Conservation (phyloP, 2,797 vertebrate genomes). For the Premnoplex brunnescens region DNA sequence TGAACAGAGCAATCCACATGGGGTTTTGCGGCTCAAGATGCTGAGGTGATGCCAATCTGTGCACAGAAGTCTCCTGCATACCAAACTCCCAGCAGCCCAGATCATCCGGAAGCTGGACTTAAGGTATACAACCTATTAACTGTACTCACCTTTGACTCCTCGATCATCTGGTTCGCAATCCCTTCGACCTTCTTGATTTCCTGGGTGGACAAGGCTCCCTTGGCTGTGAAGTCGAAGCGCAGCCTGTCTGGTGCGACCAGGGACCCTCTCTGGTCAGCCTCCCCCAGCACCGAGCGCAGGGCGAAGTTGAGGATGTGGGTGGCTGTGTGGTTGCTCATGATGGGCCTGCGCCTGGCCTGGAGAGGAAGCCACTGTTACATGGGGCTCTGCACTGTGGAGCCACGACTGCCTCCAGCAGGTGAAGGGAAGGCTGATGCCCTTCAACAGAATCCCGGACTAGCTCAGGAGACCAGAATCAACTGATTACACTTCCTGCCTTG, state of each 20-base stretch:
- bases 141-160: slow-evolving; percentile 86
- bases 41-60: background rate
- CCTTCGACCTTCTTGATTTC: slow-evolving; percentile 89
- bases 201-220: slow-evolving; percentile 89
- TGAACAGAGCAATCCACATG: rapidly evolving
- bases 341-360: slow-evolving; percentile 86
- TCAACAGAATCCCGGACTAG: background rate
- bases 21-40: background rate
- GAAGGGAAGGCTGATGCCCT: background rate
- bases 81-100: background rate
- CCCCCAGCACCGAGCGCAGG: slow-evolving; percentile 89
- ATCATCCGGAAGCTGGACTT: background rate
- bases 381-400: rapidly evolving
- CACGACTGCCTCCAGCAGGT: background rate
- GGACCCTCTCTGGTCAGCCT: slow-evolving; percentile 95
- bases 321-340: slow-evolving; percentile 98
- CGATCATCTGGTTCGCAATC: slow-evolving; percentile 85
- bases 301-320: slow-evolving; percentile 97
- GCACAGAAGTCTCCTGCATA: background rate
- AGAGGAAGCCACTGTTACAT: background rate
- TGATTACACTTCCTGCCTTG: background rate
- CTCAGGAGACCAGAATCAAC: background rate
- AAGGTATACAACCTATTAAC: background rate
- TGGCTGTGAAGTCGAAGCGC: slow-evolving; percentile 96
- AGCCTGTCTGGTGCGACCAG: slow-evolving; percentile 92